Conservation (phyloP, 1,140 invertebrate species). For the Vollenhovia emeryi region DNA sequence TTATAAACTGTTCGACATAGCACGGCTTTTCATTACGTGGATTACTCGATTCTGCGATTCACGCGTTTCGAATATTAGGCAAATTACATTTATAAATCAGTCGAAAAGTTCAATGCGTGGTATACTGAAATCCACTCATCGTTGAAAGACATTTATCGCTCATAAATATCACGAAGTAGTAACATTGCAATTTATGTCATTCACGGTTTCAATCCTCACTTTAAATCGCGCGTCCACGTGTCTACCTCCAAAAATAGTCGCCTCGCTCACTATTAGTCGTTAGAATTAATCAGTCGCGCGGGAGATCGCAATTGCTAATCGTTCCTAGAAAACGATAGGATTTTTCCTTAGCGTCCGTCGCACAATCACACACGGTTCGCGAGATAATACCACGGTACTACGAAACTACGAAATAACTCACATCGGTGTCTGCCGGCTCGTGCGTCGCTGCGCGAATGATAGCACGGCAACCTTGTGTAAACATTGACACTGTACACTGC, state of each 20-base stretch:
- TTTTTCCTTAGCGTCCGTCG: background rate
- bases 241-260: background rate
- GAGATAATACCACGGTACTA: background rate
- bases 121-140: background rate
- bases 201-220: background rate
- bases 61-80: background rate
- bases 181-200: background rate
- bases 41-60: background rate
- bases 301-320: background rate
- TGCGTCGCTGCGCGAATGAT: background rate
- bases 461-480: background rate
- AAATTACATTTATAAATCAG: background rate
- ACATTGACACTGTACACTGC: background rate
- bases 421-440: background rate
- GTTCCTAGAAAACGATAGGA: background rate
- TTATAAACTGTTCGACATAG: background rate
- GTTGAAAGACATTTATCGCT: background rate
- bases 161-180: background rate
- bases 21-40: background rate
- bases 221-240: background rate
- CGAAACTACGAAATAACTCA: background rate
- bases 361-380: background rate
- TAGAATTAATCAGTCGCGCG: background rate
- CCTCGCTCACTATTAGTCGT: background rate
- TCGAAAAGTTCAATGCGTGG: background rate